Evolutionary conservation across 2,797 vertebrate genomes (phyloP), one percentile per base, ranked within the genome.

Genomic region (Anableps anableps): DNA sequence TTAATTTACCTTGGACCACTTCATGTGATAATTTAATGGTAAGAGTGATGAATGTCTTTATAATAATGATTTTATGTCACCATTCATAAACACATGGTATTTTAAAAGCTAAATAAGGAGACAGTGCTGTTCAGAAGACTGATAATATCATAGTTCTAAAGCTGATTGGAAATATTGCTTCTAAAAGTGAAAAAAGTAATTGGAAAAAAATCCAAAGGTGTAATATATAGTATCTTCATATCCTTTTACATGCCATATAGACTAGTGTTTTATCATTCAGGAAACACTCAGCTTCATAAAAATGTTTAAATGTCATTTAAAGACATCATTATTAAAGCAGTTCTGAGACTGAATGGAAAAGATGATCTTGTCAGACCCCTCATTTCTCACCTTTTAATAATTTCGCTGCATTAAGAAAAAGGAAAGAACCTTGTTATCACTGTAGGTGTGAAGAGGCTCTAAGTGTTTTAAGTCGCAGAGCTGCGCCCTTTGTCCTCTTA

Each of bases 381-480:
- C 45, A 21, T 13, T 11, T 71, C 38, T 66, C 36, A 68, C 38
- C 21, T 68, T 68, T 74, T 68, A 60, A 14, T 34, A 10, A 58
- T 60, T 0, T 76, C 70, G 34, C 23, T 41, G n/a, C 5, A 2
- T 68, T 53, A 23, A 72, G 43, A 17, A 51, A 72, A 47, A 43
- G 76, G 81, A 68, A 75, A 86, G 75, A 76, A 17, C 34, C 58
- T 34, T 80, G 29, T 85, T 83, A 60, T 89, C 77, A 72, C 43
- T 60, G 23, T 19, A 81, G 23, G 50, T 38, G 51, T 81, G 66
- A 81, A 77, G 72, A 82, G 31, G n/a, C 38, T 78, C 68, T 66
- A 84, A 47, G 10, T 41, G 51, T 53, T 53, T 23, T 26, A n/a
- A 1, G 13, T 70, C 23, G 43, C 23, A 0, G 23, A n/a, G 66